These are phyloP conservation scores for Neoarius graeffei DNA, from an alignment of 2,113 vertebrate genomes.

Conservation along the genomic window DNA sequence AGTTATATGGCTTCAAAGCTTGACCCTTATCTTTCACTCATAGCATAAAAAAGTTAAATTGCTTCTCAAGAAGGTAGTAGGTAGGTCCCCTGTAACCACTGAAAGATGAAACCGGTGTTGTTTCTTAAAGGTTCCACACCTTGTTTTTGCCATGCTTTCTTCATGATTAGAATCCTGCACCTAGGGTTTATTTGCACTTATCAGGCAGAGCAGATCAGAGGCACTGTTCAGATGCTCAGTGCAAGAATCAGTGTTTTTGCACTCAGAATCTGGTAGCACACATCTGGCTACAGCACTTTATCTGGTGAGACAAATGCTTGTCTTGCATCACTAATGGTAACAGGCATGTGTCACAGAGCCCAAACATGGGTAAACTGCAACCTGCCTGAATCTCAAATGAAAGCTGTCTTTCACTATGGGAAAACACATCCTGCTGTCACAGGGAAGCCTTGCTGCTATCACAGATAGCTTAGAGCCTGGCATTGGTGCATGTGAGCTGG, in stretches of 20 bases:
- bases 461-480: background rate
- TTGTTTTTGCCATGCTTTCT: background rate
- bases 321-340: background rate
- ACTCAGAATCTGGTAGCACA: background rate
- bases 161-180: background rate
- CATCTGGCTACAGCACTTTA: background rate
- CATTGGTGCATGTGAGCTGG: background rate
- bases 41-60: background rate
- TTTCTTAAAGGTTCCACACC: background rate
- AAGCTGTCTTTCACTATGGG: background rate
- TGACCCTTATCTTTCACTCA: background rate
- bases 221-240: background rate
- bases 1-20: background rate
- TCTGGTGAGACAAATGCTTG: background rate
- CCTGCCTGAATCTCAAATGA: background rate
- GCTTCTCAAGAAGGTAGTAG: background rate
- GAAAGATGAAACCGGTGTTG: background rate
- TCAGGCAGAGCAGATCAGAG: background rate
- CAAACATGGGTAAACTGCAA: background rate
- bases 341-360: background rate
- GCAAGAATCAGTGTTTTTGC: background rate
- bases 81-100: background rate
- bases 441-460: background rate
- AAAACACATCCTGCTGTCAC: background rate
- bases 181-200: background rate